Conservation (phyloP, 2,113 vertebrate species). For the Carettochelys insculpta region DNA sequence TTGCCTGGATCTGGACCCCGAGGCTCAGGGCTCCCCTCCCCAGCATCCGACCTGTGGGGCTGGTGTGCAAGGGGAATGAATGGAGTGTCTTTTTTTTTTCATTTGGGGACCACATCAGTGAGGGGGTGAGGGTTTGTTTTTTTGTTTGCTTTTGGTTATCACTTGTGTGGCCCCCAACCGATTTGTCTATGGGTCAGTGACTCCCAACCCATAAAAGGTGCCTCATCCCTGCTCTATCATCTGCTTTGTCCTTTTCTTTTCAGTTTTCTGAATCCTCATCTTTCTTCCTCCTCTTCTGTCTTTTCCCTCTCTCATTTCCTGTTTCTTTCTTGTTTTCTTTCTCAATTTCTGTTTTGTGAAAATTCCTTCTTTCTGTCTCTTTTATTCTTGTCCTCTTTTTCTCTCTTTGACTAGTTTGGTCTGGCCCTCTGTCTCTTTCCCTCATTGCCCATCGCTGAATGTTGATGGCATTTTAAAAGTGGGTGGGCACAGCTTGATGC, state of each 20-base stretch:
- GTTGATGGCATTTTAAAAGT: slow-evolving; percentile 27
- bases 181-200: no score
- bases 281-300: neutral
- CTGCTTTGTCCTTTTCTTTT: neutral
- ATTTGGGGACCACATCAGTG: no score
- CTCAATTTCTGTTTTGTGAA: neutral
- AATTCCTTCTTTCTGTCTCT: neutral
- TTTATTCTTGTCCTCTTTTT: neutral
- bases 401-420: neutral
- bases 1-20: no score
- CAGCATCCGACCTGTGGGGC: no score
- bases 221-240: neutral
- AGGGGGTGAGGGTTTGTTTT: no score
- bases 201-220: no score
- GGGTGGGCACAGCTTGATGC: slow-evolving; percentile 23
- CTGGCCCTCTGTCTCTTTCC: slow-evolving; percentile 26
- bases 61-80: no score
- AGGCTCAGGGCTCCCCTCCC: no score
- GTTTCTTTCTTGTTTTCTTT: neutral
- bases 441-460: slow-evolving; percentile 38
- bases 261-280: neutral
- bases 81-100: no score
- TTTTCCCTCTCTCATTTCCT: neutral
- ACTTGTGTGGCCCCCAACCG: no score
- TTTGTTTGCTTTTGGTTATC: no score